Evolutionary conservation across 2,797 vertebrate genomes (phyloP).

Genomic region (Chromobotia macracanthus): DNA sequence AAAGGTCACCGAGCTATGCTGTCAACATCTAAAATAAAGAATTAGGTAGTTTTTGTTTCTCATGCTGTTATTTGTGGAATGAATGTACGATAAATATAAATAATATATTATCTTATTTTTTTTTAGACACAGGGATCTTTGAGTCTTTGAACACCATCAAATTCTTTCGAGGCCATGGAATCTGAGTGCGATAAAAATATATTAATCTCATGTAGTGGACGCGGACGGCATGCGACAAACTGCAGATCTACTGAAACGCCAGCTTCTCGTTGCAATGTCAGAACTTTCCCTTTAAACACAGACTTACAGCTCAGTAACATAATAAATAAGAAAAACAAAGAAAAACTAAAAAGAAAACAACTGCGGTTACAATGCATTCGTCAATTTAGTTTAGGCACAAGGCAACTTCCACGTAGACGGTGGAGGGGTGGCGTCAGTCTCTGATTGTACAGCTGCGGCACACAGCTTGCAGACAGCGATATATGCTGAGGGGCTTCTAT

Average conservation of each 20-base stretch:
- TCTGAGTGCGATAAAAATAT: conserved; percentile 35
- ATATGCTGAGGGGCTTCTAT: conserved; percentile 77
- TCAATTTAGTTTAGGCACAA: conserved; percentile 99
- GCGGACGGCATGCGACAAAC: conserved; percentile 72
- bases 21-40: conserved; percentile 55
- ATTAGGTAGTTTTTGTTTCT: conserved; percentile 73
- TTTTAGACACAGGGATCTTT: conserved; percentile 52
- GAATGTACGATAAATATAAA: conserved; percentile 76
- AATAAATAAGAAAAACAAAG: conserved; percentile 90
- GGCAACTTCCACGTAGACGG: conserved; percentile 89
- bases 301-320: conserved; percentile 90
- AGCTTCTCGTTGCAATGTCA: conserved; percentile 83
- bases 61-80: conserved; percentile 66
- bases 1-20: conserved; percentile 56
- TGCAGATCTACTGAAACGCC: conserved; percentile 85
- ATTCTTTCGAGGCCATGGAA: conserved; percentile 33
- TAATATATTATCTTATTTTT: conserved; percentile 68
- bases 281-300: conserved; percentile 93
- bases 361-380: conserved; percentile 99
- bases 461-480: conserved; percentile 86
- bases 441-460: conserved; percentile 98
- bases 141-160: conserved; percentile 49
- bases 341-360: conserved; percentile 68
- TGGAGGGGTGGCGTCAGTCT: conserved; percentile 90
- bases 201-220: conserved; percentile 55